phyloP scores from a whole-genome alignment of 2,113 vertebrate genomes.

The human (Homo sapiens) region GRCh38 chr14:44944001-44944500 shows the following conservation, averaged over 20 bases:
- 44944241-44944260: background rate
- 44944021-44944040: background rate
- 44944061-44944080: background rate
- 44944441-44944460: background rate
- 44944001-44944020: conserved; percentile 24
- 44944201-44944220: background rate
- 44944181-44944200: conserved; percentile 7
- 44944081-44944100: conserved; percentile 38
- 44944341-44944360: background rate
- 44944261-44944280: background rate
- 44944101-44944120: background rate
- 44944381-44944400: background rate
- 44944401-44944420: background rate
- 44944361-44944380: background rate
- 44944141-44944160: conserved; percentile 16
- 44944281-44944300: background rate
- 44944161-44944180: background rate
- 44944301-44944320: background rate
- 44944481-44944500: background rate
- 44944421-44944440: background rate
- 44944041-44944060: background rate
- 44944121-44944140: background rate
- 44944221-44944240: background rate
- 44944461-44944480: background rate
- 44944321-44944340: background rate